Percentiles rank a stretch among this genome's conserved stretches.
phyloP scores from a whole-genome alignment of 1,140 invertebrate species.

The Steinernema khuongi region DNA sequence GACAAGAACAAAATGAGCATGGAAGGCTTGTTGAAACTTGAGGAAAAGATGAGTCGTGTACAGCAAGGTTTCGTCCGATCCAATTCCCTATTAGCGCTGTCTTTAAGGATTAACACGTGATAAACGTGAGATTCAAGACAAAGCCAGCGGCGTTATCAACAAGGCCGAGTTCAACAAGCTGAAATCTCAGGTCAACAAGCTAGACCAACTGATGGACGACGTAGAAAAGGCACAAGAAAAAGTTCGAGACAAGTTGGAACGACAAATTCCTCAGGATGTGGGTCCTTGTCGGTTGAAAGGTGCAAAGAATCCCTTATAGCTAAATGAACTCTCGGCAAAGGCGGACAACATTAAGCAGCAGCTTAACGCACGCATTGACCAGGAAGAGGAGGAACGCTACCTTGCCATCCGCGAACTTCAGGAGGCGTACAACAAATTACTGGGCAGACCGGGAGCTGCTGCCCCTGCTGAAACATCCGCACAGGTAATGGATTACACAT shows the following conservation, averaged over 20 bases:
- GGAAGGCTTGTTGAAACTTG: constrained; percentile 52
- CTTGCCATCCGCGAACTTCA: constrained; percentile 54
- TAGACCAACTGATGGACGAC: constrained; percentile 49
- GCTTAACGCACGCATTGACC: constrained; percentile 49
- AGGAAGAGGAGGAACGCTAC: constrained; percentile 55
- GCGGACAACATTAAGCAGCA: constrained; percentile 52
- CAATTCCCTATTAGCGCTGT: neutral
- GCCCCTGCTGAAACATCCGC: neutral
- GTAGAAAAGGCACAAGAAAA: constrained; percentile 50
- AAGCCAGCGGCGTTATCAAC: constrained; percentile 37
- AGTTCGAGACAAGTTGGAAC: constrained; percentile 51
- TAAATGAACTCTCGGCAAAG: constrained; percentile 53
- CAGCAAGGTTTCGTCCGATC: constrained; percentile 43
- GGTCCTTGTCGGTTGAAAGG: constrained; percentile 14
- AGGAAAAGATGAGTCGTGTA: constrained; percentile 50
- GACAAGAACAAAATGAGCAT: constrained; percentile 57
- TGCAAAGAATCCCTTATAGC: constrained; percentile 35
- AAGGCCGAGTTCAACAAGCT: constrained; percentile 39
- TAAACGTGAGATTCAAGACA: constrained; percentile 46
- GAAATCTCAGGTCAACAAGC: constrained; percentile 43
- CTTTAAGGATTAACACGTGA: constrained; percentile 44
- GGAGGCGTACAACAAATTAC: constrained; percentile 46
- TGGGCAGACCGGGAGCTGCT: constrained; percentile 22
- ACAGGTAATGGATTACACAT: constrained; percentile 11
- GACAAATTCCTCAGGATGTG: constrained; percentile 55